A percentile compares a stretch with the other conserved stretches of the same genome.
phyloP scores from a whole-genome alignment of 2,888 invertebrate species.

The Ceramica pisi region DNA sequence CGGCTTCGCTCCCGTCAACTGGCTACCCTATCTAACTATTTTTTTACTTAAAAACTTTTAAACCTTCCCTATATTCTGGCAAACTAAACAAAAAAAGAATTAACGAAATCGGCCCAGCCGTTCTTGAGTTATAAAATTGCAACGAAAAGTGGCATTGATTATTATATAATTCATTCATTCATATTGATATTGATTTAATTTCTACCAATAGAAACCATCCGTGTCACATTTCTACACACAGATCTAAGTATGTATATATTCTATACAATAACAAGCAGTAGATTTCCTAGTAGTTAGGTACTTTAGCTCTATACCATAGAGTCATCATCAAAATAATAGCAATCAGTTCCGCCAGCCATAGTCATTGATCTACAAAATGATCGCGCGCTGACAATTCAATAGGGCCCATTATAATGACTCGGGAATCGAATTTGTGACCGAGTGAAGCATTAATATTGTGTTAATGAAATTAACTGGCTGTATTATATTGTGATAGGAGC shows the following conservation, averaged over 20 bases:
- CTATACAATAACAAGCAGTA: neutral
- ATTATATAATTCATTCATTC: no score
- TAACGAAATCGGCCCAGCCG: no score
- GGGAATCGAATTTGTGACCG: constrained; percentile 56
- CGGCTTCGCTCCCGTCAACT: no score
- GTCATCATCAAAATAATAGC: constrained; percentile 61
- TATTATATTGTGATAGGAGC: neutral
- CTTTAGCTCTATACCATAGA: constrained; percentile 12
- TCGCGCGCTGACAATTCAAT: constrained; percentile 60
- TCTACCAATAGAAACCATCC: no score
- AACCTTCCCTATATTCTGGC: no score
- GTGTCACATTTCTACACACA: no score
- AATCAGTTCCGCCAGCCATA: constrained; percentile 57
- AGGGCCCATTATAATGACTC: constrained; percentile 43
- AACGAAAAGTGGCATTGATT: no score
- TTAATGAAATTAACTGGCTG: constrained; percentile 49
- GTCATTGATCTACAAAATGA: constrained; percentile 57
- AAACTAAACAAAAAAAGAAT: no score
- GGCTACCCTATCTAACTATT: no score
- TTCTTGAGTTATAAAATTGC: no score
- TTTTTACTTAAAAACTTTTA: no score
- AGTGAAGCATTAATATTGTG: constrained; percentile 54
- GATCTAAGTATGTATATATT: neutral
- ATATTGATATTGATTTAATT: no score
- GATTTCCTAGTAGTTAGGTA: constrained; percentile 1